phyloP scores from a whole-genome alignment of 2,797 vertebrate species.

The Gymnothorax javanicus region DNA sequence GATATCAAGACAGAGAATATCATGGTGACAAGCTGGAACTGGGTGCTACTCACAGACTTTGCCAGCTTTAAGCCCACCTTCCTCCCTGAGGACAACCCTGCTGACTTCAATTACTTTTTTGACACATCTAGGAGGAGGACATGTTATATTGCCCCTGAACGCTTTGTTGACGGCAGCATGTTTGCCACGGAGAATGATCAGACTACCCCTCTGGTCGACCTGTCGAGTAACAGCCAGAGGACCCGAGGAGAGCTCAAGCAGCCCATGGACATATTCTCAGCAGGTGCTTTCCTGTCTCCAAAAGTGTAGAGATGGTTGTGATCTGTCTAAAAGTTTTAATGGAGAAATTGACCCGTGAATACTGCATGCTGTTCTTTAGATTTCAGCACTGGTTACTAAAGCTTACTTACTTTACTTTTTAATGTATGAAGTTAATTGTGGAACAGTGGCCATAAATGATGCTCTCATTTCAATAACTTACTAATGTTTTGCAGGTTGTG shows the following conservation, averaged over 20 bases:
- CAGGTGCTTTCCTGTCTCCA: slow-evolving; percentile 73
- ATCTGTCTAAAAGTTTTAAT: not conserved
- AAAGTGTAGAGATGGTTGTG: not conserved
- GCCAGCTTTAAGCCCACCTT: slow-evolving; percentile 97
- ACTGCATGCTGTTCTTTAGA: not conserved
- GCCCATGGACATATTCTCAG: slow-evolving; percentile 98
- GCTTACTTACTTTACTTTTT: not conserved
- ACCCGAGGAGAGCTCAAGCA: slow-evolving; percentile 88
- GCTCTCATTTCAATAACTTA: not conserved
- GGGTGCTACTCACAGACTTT: slow-evolving; percentile 95
- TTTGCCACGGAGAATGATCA: slow-evolving; percentile 89
- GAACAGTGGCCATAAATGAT: not conserved
- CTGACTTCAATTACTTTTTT: slow-evolving; percentile 99
- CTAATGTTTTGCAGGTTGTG: slow-evolving; percentile 80
- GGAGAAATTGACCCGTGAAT: not conserved
- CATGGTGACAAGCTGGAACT: slow-evolving; percentile 99
- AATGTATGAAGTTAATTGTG: not conserved
- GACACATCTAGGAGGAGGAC: slow-evolving; percentile 93
- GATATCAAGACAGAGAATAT: slow-evolving; percentile 98
- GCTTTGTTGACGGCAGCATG: slow-evolving; percentile 94
- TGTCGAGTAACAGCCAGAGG: slow-evolving; percentile 89
- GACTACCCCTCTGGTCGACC: slow-evolving; percentile 91
- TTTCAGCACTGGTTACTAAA: not conserved
- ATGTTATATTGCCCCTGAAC: slow-evolving; percentile 93
- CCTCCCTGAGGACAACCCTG: slow-evolving; percentile 95